phyloP scores from a whole-genome alignment of 2,113 vertebrate genomes.

The Indri indri region DNA sequence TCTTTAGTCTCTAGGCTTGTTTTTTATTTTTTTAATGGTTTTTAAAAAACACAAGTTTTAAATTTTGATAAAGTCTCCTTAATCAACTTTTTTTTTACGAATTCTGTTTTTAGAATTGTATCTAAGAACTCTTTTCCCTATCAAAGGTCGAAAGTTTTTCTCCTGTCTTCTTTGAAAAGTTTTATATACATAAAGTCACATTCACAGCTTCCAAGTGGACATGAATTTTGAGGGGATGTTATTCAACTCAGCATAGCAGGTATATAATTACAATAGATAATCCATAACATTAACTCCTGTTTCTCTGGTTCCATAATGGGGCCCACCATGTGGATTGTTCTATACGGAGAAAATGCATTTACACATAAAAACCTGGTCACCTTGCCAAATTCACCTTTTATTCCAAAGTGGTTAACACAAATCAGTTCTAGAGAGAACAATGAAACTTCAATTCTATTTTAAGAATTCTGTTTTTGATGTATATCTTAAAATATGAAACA shows the following conservation, averaged over 20 bases:
- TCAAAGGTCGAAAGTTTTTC: background rate
- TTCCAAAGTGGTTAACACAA: background rate
- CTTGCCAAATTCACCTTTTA: background rate
- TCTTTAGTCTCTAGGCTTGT: background rate
- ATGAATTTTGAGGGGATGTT: background rate
- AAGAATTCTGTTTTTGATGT: background rate
- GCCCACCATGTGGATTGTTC: background rate
- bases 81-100: conserved; percentile 2
- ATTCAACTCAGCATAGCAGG: background rate
- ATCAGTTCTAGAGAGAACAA: conserved; percentile 9
- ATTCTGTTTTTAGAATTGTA: background rate
- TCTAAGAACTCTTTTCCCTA: background rate
- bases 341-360: background rate
- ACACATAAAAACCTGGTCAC: background rate
- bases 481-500: conserved; percentile 5
- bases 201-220: background rate
- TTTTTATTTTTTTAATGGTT: background rate
- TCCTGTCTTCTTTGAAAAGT: background rate
- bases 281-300: background rate
- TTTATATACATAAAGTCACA: background rate
- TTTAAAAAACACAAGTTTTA: background rate
- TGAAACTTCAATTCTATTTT: background rate
- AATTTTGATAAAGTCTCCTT: background rate
- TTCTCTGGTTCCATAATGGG: background rate
- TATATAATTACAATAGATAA: background rate